phyloP scores from a whole-genome alignment of 2,888 invertebrate genomes.

The Diadromus collaris region DNA sequence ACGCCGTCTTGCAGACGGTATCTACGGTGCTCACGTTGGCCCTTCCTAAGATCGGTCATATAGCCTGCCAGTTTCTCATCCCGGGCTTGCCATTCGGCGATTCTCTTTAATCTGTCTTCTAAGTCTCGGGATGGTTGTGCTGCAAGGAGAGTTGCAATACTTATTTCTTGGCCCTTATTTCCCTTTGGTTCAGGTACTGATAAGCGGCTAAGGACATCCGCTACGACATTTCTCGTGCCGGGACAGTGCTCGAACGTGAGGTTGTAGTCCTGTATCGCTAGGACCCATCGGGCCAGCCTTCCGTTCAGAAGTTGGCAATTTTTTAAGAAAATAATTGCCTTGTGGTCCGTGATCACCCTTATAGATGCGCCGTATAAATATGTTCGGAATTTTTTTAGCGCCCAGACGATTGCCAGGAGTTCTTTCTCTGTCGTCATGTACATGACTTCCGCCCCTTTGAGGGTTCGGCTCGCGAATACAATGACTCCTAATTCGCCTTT shows the following conservation, averaged over 20 bases:
- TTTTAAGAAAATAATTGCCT: background rate
- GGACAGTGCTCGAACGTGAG: background rate
- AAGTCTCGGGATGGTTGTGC: background rate
- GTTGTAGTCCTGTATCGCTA: conserved; percentile 3
- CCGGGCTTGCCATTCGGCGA: background rate
- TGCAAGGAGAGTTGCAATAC: conserved; percentile 4
- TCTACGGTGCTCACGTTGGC: too few species aligned
- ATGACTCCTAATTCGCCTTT: conserved; percentile 49
- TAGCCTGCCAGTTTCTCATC: background rate
- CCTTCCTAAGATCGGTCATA: background rate
- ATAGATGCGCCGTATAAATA: background rate
- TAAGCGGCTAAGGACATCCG: conserved; percentile 1
- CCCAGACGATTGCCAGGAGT: conserved; percentile 6
- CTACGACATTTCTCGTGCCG: conserved; percentile 1
- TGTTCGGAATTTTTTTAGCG: conserved; percentile 4
- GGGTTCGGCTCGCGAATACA: conserved; percentile 62
- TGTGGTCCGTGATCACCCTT: background rate
- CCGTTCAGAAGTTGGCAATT: background rate
- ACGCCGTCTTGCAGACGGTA: background rate
- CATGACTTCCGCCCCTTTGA: conserved; percentile 15
- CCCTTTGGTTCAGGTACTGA: background rate
- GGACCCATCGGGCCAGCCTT: background rate
- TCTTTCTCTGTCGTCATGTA: conserved; percentile 36
- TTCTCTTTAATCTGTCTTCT: background rate
- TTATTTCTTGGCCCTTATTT: background rate